Conservation (phyloP, 2,797 vertebrate genomes). For the Amblyraja radiata region DNA sequence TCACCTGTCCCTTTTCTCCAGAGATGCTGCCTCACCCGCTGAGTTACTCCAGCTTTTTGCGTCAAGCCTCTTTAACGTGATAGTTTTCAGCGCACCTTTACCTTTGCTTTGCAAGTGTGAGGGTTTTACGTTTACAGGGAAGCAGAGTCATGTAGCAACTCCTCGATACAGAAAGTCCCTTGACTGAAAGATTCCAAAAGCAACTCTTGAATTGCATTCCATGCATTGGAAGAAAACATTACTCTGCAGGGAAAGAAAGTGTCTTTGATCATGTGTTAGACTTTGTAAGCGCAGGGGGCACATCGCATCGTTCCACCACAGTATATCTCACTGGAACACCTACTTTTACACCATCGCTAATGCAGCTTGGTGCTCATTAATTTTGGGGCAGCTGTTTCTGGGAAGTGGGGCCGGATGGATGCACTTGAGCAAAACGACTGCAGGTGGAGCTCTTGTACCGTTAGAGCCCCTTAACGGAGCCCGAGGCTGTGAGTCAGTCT, state of each 20-base stretch:
- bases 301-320: neutral
- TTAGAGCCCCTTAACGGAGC: neutral
- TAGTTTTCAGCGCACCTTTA: neutral
- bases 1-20: too few relatives aligned
- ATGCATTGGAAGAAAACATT: neutral
- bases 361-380: neutral
- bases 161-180: too few relatives aligned
- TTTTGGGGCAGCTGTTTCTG: neutral
- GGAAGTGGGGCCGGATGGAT: too few relatives aligned
- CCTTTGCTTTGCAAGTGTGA: neutral
- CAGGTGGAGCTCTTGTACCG: slow-evolving; percentile 10
- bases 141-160: neutral
- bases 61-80: neutral
- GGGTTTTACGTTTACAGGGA: neutral
- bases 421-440: neutral
- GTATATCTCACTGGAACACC: neutral
- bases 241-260: too few relatives aligned
- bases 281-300: neutral
- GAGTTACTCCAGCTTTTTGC: too few relatives aligned
- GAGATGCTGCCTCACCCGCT: too few relatives aligned
- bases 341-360: neutral
- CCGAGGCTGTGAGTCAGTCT: neutral
- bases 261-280: neutral
- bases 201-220: too few relatives aligned
- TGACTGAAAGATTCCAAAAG: neutral